Evolutionary conservation across 2,888 invertebrate genomes (phyloP).

Genomic region (Melitaea athalia): DNA sequence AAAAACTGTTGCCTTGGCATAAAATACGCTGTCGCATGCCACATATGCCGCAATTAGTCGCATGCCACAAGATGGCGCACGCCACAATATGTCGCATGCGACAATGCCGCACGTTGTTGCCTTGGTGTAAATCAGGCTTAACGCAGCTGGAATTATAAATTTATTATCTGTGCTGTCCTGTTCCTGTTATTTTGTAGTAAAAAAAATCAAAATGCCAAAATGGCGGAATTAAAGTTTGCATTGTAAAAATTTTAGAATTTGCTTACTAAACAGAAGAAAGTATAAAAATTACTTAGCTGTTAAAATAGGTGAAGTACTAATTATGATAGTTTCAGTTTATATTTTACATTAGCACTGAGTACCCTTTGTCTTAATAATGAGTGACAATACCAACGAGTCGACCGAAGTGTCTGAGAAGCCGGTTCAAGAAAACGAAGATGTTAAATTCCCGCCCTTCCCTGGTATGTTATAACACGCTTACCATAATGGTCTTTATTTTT

Average conservation of each 20-base stretch:
- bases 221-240: slow-evolving; percentile 53
- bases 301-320: slow-evolving; percentile 8
- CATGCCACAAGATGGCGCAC: no score
- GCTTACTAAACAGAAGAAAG: slow-evolving; percentile 24
- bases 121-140: no score
- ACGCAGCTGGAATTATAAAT: not conserved
- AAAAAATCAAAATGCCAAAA: slow-evolving; percentile 55
- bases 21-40: no score
- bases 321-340: slow-evolving; percentile 24
- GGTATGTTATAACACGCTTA: slow-evolving; percentile 47
- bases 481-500: not conserved
- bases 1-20: no score
- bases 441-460: slow-evolving; percentile 74
- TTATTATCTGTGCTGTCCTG: slow-evolving; percentile 18
- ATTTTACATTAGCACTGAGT: slow-evolving; percentile 11
- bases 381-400: slow-evolving; percentile 59
- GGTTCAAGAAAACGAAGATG: slow-evolving; percentile 56
- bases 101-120: no score
- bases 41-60: no score
- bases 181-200: slow-evolving; percentile 5
- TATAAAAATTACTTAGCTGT: not conserved
- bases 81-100: no score
- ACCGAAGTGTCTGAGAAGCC: slow-evolving; percentile 66
- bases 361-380: slow-evolving; percentile 55
- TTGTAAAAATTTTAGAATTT: slow-evolving; percentile 38